Percentiles rank a stretch among this genome's conserved stretches.
Conservation (phyloP, 1,140 invertebrate species). For the Pseudomyrmex sp. region DNA sequence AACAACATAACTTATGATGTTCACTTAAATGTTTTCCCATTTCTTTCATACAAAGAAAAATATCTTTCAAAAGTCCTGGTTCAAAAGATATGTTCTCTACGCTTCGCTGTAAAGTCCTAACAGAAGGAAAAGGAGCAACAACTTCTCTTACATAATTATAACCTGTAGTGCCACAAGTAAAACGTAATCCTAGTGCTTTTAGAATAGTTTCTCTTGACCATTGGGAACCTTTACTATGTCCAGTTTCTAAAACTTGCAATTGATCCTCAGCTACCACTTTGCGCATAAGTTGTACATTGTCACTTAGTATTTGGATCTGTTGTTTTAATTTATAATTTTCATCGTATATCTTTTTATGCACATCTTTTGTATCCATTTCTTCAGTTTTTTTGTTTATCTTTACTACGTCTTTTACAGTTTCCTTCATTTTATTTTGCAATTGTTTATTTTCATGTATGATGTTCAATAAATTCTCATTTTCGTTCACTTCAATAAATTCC, state of each 20-base stretch:
- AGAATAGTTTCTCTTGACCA: conserved; percentile 11
- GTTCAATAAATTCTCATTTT: neutral
- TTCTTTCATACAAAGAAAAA: neutral
- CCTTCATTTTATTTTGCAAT: neutral
- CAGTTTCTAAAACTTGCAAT: neutral
- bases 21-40: neutral
- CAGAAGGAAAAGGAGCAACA: neutral
- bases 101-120: neutral
- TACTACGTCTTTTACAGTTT: neutral
- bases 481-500: too few relatives aligned
- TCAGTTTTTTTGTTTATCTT: neutral
- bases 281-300: neutral
- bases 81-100: conserved; percentile 10
- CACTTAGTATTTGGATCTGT: neutral
- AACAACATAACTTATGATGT: neutral
- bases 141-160: conserved; percentile 11
- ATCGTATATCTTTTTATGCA: neutral
- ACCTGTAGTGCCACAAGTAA: conserved; percentile 15
- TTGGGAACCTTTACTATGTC: neutral
- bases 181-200: neutral
- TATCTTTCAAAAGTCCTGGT: conserved; percentile 9
- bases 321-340: neutral
- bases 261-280: neutral
- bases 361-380: neutral
- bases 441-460: neutral